Percentiles rank a stretch among this genome's conserved stretches.
phyloP scores from a whole-genome alignment of 2,888 invertebrate species.

The Prosopocoilus inquinatus region DNA sequence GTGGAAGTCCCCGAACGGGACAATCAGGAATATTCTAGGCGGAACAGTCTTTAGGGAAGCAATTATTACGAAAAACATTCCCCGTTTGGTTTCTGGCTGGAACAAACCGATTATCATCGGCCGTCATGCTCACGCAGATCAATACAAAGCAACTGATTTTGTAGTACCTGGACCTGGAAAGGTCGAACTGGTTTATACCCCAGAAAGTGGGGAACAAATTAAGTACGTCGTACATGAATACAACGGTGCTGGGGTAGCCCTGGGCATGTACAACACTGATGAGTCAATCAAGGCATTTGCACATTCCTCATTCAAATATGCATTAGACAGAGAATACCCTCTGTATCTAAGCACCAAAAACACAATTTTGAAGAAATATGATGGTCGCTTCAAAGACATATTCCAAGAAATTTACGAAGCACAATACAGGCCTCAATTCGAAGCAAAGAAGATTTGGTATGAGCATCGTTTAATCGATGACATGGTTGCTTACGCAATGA shows the following conservation, averaged over 20 bases:
- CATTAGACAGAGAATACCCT: slow-evolving; percentile 81
- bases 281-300: slow-evolving; percentile 92
- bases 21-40: slow-evolving; percentile 83
- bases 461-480: slow-evolving; percentile 98
- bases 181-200: slow-evolving; percentile 80
- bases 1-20: slow-evolving; percentile 91
- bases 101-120: slow-evolving; percentile 96
- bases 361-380: slow-evolving; percentile 94
- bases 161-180: slow-evolving; percentile 89
- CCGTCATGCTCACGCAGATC: slow-evolving; percentile 97
- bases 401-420: slow-evolving; percentile 93
- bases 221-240: slow-evolving; percentile 79
- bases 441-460: slow-evolving; percentile 90
- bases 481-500: slow-evolving; percentile 98
- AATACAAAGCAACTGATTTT: slow-evolving; percentile 96
- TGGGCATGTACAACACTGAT: slow-evolving; percentile 97
- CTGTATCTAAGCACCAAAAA: slow-evolving; percentile 95
- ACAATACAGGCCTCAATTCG: slow-evolving; percentile 81
- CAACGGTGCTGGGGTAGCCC: slow-evolving; percentile 84
- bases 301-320: slow-evolving; percentile 89
- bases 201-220: slow-evolving; percentile 63
- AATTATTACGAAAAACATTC: slow-evolving; percentile 90
- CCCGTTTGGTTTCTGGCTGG: slow-evolving; percentile 93
- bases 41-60: slow-evolving; percentile 81
- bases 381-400: slow-evolving; percentile 95